Conservation (phyloP, 2,797 vertebrate genomes). For the Onychomys arenicola region DNA sequence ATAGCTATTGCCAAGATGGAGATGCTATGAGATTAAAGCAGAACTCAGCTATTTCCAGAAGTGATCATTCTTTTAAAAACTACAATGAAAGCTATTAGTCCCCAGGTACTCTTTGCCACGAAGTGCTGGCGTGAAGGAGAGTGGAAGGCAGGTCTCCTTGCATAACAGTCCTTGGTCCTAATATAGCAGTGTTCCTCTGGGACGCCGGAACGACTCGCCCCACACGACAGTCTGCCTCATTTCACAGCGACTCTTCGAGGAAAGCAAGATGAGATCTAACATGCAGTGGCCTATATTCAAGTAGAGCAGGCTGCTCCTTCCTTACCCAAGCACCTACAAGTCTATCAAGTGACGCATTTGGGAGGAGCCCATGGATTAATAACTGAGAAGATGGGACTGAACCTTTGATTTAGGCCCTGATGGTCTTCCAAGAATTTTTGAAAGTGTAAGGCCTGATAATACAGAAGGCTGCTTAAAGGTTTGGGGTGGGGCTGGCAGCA, state of each 20-base stretch:
- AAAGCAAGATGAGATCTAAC: constrained; percentile 66
- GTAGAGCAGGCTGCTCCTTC: constrained; percentile 30
- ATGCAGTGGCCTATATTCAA: constrained; percentile 66
- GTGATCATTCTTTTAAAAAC: constrained; percentile 60
- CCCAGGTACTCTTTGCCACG: constrained; percentile 35
- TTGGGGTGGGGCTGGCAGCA: neutral
- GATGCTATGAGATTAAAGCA: constrained; percentile 3
- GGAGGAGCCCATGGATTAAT: constrained; percentile 30
- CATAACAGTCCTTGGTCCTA: constrained; percentile 67
- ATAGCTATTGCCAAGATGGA: constrained; percentile 35
- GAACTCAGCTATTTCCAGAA: constrained; percentile 2
- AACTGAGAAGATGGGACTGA: constrained; percentile 22
- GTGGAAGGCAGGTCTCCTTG: constrained; percentile 59
- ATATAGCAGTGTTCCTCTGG: constrained; percentile 73
- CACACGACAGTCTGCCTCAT: constrained; percentile 63
- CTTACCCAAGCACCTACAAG: constrained; percentile 53
- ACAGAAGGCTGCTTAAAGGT: neutral
- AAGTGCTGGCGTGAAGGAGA: constrained; percentile 51
- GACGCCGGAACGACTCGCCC: constrained; percentile 69
- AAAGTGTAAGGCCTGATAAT: neutral
- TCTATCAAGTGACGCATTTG: neutral
- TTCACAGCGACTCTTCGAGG: constrained; percentile 60
- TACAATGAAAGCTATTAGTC: constrained; percentile 32
- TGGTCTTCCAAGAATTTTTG: constrained; percentile 17
- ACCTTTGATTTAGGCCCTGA: neutral